A percentile compares a stretch with the other conserved stretches of the same genome.
These are phyloP conservation scores for Porites evermanni DNA, from an alignment of 92 coral and sea anemone species.

Conservation along the genomic window DNA sequence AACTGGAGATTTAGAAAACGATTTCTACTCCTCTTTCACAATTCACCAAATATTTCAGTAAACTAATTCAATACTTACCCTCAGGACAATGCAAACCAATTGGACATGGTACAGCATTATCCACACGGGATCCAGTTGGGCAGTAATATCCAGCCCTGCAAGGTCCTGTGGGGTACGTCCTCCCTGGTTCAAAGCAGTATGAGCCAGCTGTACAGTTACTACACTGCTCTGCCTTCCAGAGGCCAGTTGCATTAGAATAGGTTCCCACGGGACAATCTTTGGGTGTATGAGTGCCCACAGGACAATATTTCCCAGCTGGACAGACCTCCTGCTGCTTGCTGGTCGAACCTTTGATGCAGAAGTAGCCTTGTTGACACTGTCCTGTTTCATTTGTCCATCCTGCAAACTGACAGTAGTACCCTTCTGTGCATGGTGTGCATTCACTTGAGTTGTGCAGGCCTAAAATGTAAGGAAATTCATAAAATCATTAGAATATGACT, in stretches of 20 bases:
- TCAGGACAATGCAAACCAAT: slow-evolving; percentile 94
- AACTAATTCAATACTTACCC: slow-evolving; percentile 58
- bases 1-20: no score
- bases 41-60: no score
- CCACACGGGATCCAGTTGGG: slow-evolving; percentile 82
- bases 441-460: slow-evolving; percentile 88
- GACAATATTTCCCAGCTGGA: slow-evolving; percentile 93
- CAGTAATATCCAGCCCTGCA: slow-evolving; percentile 93
- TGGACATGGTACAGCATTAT: slow-evolving; percentile 81
- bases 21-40: no score
- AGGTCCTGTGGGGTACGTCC: slow-evolving; percentile 75
- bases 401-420: slow-evolving; percentile 77
- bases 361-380: slow-evolving; percentile 82
- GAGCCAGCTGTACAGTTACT: slow-evolving; percentile 90
- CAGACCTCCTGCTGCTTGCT: slow-evolving; percentile 67
- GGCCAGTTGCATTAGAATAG: slow-evolving; percentile 82
- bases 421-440: slow-evolving; percentile 92
- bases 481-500: not conserved
- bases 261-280: slow-evolving; percentile 87
- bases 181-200: slow-evolving; percentile 82
- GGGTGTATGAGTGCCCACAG: slow-evolving; percentile 81
- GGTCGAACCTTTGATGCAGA: slow-evolving; percentile 75
- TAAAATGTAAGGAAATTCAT: not conserved
- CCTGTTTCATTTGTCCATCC: slow-evolving; percentile 90
- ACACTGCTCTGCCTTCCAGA: slow-evolving; percentile 84